Percentiles rank a stretch among this genome's conserved stretches.
These are phyloP conservation scores for Venturia canescens DNA, from an alignment of 1,140 invertebrate species.

Conservation along the genomic window DNA sequence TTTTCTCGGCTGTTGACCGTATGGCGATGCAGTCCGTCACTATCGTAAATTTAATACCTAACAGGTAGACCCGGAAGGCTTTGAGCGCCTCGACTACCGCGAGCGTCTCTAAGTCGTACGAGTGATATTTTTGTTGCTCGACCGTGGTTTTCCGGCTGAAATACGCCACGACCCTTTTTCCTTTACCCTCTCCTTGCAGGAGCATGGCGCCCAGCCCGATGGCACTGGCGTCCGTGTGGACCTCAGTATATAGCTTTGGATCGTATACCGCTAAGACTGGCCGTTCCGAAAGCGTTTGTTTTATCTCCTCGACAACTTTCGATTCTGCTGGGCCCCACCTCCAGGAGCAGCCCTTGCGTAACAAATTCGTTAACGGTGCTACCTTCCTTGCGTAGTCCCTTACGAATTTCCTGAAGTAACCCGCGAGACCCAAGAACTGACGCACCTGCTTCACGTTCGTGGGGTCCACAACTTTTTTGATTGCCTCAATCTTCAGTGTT, in stretches of 20 bases:
- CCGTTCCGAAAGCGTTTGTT: conserved; percentile 31
- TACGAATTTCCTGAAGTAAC: conserved; percentile 68
- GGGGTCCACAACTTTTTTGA: conserved; percentile 44
- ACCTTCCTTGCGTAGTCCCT: conserved; percentile 58
- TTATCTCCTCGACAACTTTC: conserved; percentile 31
- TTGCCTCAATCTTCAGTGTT: conserved; percentile 54
- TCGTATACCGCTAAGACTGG: conserved; percentile 51
- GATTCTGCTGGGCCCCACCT: conserved; percentile 25
- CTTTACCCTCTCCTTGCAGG: conserved; percentile 54
- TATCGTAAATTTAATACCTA: conserved; percentile 67
- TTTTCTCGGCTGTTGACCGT: conserved; percentile 65
- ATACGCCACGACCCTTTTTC: conserved; percentile 53
- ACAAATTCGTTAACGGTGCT: conserved; percentile 57
- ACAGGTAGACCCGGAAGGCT: conserved; percentile 65
- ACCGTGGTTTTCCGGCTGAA: conserved; percentile 64
- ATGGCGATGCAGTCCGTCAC: conserved; percentile 69
- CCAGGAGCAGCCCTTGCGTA: conserved; percentile 53
- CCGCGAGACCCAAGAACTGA: conserved; percentile 64
- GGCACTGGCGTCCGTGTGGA: conserved; percentile 62
- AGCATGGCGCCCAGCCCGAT: conserved; percentile 60
- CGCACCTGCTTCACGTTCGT: conserved; percentile 57
- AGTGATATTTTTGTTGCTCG: conserved; percentile 65
- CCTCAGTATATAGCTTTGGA: conserved; percentile 51
- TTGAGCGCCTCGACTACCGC: conserved; percentile 63
- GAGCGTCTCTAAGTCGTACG: conserved; percentile 67